phyloP scores from a whole-genome alignment of 1,140 invertebrate genomes.

The Drosophila insularis region DNA sequence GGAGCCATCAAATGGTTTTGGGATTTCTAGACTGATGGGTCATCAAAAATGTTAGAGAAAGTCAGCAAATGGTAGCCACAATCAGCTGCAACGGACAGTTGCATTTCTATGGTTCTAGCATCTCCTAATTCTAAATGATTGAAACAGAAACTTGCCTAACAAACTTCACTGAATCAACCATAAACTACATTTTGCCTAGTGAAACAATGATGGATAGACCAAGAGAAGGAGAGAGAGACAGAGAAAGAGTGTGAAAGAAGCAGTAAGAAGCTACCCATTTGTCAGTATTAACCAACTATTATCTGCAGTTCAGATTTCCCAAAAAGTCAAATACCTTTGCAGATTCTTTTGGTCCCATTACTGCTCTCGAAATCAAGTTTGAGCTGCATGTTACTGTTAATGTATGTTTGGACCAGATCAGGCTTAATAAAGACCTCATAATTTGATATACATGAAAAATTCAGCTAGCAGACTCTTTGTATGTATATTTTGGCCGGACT shows the following conservation, averaged over 20 bases:
- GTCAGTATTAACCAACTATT: background rate
- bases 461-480: no score
- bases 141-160: constrained; percentile 20
- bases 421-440: no score
- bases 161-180: constrained; percentile 45
- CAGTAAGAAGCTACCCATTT: background rate
- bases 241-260: background rate
- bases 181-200: background rate
- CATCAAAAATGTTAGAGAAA: constrained; percentile 53
- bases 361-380: no score
- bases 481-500: no score
- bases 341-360: background rate
- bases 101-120: constrained; percentile 28
- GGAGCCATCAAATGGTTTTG: background rate
- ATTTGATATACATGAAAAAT: no score
- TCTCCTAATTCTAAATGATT: constrained; percentile 22
- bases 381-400: no score
- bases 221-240: background rate
- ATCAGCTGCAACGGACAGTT: constrained; percentile 49
- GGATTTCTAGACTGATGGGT: constrained; percentile 6
- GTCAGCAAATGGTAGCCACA: constrained; percentile 36
- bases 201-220: background rate
- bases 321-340: background rate
- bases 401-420: no score
- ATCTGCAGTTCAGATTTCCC: background rate